Conservation (phyloP, 1,140 invertebrate species). For the Pseudomyrmex cubaensis region DNA sequence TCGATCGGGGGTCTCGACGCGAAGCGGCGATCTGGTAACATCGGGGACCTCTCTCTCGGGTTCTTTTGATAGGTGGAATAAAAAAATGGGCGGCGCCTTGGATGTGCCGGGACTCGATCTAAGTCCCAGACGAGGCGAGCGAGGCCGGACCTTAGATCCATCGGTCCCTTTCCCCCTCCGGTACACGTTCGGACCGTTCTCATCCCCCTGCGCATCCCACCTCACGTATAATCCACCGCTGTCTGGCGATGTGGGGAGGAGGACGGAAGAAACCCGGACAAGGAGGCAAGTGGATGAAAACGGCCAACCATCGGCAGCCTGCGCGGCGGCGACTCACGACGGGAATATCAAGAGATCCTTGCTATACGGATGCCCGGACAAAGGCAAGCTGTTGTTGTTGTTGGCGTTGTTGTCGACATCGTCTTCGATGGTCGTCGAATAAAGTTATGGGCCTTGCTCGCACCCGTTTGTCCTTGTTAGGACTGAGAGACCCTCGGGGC, state of each 20-base stretch:
- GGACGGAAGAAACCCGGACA: constrained; percentile 39
- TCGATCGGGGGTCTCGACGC: neutral
- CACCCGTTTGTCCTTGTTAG: constrained; percentile 69
- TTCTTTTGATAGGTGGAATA: constrained; percentile 73
- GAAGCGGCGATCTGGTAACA: neutral
- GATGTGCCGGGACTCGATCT: constrained; percentile 74
- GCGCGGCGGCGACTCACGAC: constrained; percentile 79
- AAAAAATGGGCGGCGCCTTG: constrained; percentile 84
- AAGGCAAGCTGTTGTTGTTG: constrained; percentile 57
- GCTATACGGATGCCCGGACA: constrained; percentile 62
- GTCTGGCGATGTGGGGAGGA: neutral
- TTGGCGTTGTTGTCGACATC: constrained; percentile 61
- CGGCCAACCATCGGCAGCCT: constrained; percentile 76
- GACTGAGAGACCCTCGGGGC: constrained; percentile 12
- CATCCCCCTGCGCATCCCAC: constrained; percentile 23
- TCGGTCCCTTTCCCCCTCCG: constrained; percentile 65
- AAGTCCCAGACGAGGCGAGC: constrained; percentile 66
- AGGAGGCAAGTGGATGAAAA: constrained; percentile 66
- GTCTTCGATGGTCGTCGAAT: constrained; percentile 65
- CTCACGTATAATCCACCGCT: constrained; percentile 13
- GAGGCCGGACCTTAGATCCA: constrained; percentile 78
- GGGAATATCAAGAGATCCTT: constrained; percentile 79
- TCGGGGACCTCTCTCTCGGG: constrained; percentile 23
- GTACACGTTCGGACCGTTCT: neutral
- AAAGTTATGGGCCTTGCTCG: constrained; percentile 66